Conservation (phyloP, 1,140 invertebrate genomes). For the Gryon sp. region DNA sequence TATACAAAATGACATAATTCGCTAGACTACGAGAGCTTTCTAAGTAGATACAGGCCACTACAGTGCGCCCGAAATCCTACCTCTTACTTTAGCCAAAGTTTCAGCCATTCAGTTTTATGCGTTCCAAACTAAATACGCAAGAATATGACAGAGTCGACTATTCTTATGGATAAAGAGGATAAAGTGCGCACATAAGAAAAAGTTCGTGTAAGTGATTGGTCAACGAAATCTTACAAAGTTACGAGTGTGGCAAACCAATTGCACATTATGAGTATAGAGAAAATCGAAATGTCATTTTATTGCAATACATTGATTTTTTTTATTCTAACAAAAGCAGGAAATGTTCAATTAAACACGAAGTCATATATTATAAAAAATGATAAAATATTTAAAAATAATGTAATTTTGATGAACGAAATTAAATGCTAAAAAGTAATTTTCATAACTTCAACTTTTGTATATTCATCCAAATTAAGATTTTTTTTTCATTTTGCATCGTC, state of each 20-base stretch:
- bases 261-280: slow-evolving; percentile 26
- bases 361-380: too few species aligned
- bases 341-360: too few species aligned
- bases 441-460: too few species aligned
- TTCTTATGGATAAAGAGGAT: slow-evolving; percentile 60
- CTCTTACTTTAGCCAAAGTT: slow-evolving; percentile 74
- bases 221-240: slow-evolving; percentile 60
- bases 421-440: too few species aligned
- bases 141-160: slow-evolving; percentile 63
- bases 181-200: slow-evolving; percentile 55
- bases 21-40: slow-evolving; percentile 45
- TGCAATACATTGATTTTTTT: background rate
- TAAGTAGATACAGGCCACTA: slow-evolving; percentile 57
- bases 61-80: slow-evolving; percentile 50
- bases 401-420: too few species aligned
- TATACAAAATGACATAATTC: slow-evolving; percentile 63
- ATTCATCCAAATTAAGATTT: too few species aligned
- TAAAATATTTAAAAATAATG: too few species aligned
- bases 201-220: slow-evolving; percentile 73
- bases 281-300: slow-evolving; percentile 12
- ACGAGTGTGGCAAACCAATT: slow-evolving; percentile 13
- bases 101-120: slow-evolving; percentile 75
- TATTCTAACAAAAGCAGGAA: too few species aligned
- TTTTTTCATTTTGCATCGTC: too few species aligned
- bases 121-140: slow-evolving; percentile 70